Evolutionary conservation across 2,888 invertebrate genomes (phyloP).

Genomic region (Disparrhopalites patrizii): DNA sequence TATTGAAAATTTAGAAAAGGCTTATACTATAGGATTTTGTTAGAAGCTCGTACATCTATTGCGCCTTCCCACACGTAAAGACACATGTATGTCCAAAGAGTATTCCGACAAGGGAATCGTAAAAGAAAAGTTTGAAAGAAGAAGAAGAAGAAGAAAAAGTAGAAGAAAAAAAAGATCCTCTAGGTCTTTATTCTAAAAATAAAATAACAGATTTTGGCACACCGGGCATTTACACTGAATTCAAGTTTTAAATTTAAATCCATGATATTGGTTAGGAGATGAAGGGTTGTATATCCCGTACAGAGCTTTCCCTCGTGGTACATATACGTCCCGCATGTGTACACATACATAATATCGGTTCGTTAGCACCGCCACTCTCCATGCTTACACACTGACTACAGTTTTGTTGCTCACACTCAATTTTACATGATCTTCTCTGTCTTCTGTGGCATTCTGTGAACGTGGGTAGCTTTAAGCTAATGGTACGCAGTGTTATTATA

Average conservation of each 20-base stretch:
- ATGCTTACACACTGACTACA: too few relatives aligned
- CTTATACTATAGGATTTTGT: not conserved
- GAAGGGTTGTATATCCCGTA: not conserved
- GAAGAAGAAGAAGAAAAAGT: too few relatives aligned
- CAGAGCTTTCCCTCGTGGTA: not conserved
- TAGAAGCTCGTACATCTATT: conserved; percentile 11
- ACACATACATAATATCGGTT: too few relatives aligned
- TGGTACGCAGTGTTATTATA: too few relatives aligned
- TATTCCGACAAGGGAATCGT: conserved; percentile 7
- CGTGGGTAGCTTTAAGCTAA: not conserved
- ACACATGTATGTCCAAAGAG: not conserved
- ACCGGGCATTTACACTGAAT: conserved; percentile 22
- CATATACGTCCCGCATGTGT: not conserved
- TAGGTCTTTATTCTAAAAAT: conserved; percentile 22
- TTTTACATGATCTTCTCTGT: not conserved
- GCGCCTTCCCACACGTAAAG: conserved; percentile 11
- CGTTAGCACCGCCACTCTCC: too few relatives aligned
- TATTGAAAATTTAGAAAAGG: conserved; percentile 9
- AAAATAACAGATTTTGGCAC: conserved; percentile 28
- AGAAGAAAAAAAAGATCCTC: conserved; percentile 6
- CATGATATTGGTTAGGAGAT: not conserved
- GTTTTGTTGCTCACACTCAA: not conserved
- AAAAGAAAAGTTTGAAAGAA: too few relatives aligned
- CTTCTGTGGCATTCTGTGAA: not conserved
- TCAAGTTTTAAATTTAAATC: conserved; percentile 26